These are phyloP conservation scores for Rhombomys opimus DNA, from an alignment of 2,113 vertebrate genomes.

Conservation along the genomic window DNA sequence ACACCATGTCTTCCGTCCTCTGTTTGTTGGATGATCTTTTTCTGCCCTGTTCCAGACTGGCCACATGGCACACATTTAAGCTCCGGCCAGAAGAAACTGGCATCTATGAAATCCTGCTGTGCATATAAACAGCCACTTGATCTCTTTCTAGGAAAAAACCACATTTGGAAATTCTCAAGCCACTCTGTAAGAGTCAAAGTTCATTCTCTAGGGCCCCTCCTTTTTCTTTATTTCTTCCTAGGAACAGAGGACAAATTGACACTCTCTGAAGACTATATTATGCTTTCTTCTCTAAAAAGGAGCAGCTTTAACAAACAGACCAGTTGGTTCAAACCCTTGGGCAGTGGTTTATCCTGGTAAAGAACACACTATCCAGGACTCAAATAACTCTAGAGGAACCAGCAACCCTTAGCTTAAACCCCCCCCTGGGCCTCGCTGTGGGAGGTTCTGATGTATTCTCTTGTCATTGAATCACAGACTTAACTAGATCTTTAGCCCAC, in stretches of 20 bases:
- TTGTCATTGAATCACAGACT: background rate
- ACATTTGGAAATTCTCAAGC: conserved; percentile 22
- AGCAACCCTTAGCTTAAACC: background rate
- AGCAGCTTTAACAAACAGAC: conserved; percentile 61
- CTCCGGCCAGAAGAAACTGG: background rate
- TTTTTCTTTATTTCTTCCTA: conserved; percentile 1
- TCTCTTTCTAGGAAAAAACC: background rate
- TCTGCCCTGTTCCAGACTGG: too few species aligned
- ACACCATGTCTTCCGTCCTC: background rate
- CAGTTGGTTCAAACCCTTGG: background rate
- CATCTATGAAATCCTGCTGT: background rate
- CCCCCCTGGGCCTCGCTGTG: background rate
- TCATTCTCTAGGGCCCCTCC: background rate
- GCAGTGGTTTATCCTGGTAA: background rate
- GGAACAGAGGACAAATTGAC: background rate
- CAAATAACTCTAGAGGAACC: background rate
- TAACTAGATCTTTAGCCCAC: conserved; percentile 47
- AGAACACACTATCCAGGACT: background rate
- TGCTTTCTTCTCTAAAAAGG: background rate
- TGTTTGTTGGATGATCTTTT: background rate
- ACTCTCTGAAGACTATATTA: background rate
- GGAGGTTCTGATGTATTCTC: background rate
- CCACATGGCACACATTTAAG: fast-evolving
- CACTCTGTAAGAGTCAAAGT: background rate
- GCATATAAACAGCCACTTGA: background rate